Percentiles rank a stretch among this genome's conserved stretches.
phyloP scores from a whole-genome alignment of 2,113 vertebrate genomes.

The Halichoeres trimaculatus region DNA sequence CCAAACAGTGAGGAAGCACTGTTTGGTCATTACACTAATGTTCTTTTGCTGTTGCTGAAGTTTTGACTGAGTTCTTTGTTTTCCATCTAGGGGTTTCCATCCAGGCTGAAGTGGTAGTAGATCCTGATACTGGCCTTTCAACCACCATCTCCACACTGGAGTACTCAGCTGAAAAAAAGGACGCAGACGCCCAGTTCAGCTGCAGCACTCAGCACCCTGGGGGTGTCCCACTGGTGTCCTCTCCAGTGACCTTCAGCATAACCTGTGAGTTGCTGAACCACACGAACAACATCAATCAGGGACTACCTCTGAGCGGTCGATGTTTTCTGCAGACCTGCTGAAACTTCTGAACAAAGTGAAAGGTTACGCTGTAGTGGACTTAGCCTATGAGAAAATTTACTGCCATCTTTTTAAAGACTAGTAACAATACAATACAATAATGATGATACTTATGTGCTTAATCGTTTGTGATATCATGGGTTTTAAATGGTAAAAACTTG shows the following conservation, averaged over 20 bases:
- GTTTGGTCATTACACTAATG: conserved; percentile 7
- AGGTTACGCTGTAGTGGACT: not conserved
- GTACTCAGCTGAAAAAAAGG: conserved; percentile 88
- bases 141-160: conserved; percentile 86
- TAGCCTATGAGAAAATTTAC: conserved; percentile 4
- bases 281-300: not conserved
- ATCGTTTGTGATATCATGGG: too few relatives aligned
- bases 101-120: conserved; percentile 72
- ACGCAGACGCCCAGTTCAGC: conserved; percentile 85
- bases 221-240: conserved; percentile 80
- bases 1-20: not conserved
- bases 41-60: conserved; percentile 9
- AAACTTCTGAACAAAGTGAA: not conserved
- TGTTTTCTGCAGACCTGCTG: conserved; percentile 2
- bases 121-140: conserved; percentile 85
- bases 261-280: conserved; percentile 88
- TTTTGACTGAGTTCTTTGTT: conserved; percentile 38
- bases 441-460: too few relatives aligned
- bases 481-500: too few relatives aligned
- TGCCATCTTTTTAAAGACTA: too few relatives aligned
- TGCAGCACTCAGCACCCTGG: conserved; percentile 84
- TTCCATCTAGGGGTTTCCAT: conserved; percentile 83
- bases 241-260: conserved; percentile 85
- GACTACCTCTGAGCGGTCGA: too few relatives aligned
- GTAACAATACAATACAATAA: too few relatives aligned